A percentile compares a stretch with the other conserved stretches of the same genome.
phyloP scores from a whole-genome alignment of 2,888 invertebrate genomes.

The Isoperla grammatica region DNA sequence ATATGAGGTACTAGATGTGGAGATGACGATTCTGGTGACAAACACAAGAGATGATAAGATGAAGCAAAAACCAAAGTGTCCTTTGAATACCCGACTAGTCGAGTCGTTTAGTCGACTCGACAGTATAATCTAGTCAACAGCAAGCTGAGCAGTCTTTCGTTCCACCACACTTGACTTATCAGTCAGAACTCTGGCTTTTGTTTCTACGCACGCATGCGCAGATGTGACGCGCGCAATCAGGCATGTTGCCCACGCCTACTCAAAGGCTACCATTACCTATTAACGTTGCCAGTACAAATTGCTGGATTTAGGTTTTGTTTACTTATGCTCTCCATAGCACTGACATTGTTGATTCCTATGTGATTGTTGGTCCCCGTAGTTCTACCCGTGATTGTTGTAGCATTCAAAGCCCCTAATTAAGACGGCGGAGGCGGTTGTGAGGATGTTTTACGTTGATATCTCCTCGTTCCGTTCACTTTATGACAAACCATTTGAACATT shows the following conservation, averaged over 20 bases:
- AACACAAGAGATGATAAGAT: slow-evolving; percentile 26
- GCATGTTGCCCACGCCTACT: slow-evolving; percentile 2
- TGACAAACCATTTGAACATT: slow-evolving; percentile 12
- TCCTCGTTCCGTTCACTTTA: slow-evolving; percentile 15
- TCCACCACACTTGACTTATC: no score
- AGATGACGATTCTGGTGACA: slow-evolving; percentile 28
- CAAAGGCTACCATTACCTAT: slow-evolving; percentile 25
- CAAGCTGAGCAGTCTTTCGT: slow-evolving; percentile 22
- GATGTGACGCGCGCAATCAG: no score
- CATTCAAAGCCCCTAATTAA: slow-evolving; percentile 28
- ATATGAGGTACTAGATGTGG: slow-evolving; percentile 25
- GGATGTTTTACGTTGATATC: slow-evolving; percentile 31
- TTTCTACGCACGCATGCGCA: no score
- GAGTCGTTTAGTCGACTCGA: slow-evolving; percentile 22
- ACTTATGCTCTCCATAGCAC: slow-evolving; percentile 26
- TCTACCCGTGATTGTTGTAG: slow-evolving; percentile 32
- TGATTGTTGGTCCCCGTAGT: slow-evolving; percentile 30
- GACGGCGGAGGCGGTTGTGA: slow-evolving; percentile 30
- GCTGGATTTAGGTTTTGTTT: slow-evolving; percentile 30
- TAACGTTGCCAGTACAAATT: slow-evolving; percentile 32
- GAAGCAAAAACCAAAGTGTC: slow-evolving; percentile 30
- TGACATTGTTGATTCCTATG: slow-evolving; percentile 32
- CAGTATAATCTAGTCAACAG: slow-evolving; percentile 31
- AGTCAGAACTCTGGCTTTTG: no score
- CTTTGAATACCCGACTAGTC: no score